Base-by-base conservation (phyloP, 2,797 vertebrate species). In the Urosaurus nigricauda region DNA sequence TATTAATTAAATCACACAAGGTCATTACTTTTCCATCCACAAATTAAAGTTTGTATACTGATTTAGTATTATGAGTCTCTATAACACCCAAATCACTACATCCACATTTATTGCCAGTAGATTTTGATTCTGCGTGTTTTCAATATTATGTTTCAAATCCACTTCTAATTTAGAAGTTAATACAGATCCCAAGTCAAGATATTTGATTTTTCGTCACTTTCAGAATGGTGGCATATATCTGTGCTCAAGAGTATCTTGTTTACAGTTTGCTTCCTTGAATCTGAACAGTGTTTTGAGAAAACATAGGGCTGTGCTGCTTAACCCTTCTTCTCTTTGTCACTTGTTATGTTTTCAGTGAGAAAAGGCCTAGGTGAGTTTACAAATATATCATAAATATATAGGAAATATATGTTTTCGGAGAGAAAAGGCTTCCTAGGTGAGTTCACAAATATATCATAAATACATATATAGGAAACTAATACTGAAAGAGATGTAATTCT, bases 1-100 rank as follows among this genome's bases (percentile, higher is more conserved):
- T 95, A 77, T 91, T 94, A 93, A 94, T 92, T 92, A 95, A 96
- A 93, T 94, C 78, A 91, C 84, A 87, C 68, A 0, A 0, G 65
- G 37, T 88, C 26, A 63, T 86, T 24, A 29, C 75, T 56, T 83
- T 75, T 26, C 5, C 51, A 79, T 93, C 89, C 81, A 90, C 63
- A 90, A 94, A 94, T 80, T 86, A 35, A 71, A 92, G 71, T 93
- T 93, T 89, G 88, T 24, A 94, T 92, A 93, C 87, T 79, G 89
- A 86, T 92, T 16, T 63, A 91, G 21, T 88, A 88, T 89, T 80
- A 91, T 40, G 81, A 86, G 35, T 4, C 29, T 79, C 37, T 83
- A n/a, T 0, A 1, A 83, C 83, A 90, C 0, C 0, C 32, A 88
- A 85, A 78, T 5, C 83, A 91, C 77, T 87, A 91, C 91, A 87